A percentile compares a stretch with the other conserved stretches of the same genome.
Evolutionary conservation across 2,113 vertebrate species (phyloP).

Genomic region (Casuarius casuarius): DNA sequence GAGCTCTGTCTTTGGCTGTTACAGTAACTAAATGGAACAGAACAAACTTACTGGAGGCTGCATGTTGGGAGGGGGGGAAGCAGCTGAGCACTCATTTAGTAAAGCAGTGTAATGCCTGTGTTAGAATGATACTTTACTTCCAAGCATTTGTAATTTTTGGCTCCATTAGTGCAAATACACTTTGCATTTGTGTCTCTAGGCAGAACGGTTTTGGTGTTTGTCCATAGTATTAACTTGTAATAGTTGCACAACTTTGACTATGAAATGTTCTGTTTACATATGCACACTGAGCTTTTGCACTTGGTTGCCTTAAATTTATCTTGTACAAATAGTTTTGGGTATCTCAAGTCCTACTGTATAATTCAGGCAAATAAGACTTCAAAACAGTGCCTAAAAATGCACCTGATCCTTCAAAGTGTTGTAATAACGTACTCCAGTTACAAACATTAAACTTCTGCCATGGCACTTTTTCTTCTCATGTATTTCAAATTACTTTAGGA

Average conservation of each 20-base stretch:
- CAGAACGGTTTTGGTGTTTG: slow-evolving; percentile 41
- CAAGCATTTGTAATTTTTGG: neutral
- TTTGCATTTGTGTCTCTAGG: slow-evolving; percentile 15
- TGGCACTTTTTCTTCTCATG: slow-evolving; percentile 45
- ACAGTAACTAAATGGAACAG: neutral
- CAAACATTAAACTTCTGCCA: slow-evolving; percentile 44
- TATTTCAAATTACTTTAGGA: slow-evolving; percentile 32
- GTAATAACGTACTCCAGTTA: neutral
- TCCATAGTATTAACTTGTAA: neutral
- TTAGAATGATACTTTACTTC: neutral
- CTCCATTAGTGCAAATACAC: neutral
- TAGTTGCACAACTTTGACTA: slow-evolving; percentile 51
- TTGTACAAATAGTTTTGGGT: slow-evolving; percentile 44
- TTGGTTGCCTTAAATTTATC: slow-evolving; percentile 75
- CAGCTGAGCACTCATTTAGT: neutral
- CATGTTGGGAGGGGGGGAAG: neutral
- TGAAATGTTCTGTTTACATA: slow-evolving; percentile 54
- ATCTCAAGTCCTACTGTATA: slow-evolving; percentile 53
- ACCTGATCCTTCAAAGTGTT: slow-evolving; percentile 41
- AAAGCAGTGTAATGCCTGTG: neutral
- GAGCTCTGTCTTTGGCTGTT: neutral
- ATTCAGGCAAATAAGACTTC: slow-evolving; percentile 47
- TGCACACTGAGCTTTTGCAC: slow-evolving; percentile 65
- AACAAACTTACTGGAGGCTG: neutral
- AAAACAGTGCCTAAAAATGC: slow-evolving; percentile 66